Evolutionary conservation across 2,888 invertebrate genomes (phyloP), one percentile per base, ranked within the genome.

Genomic region (Athripsodes cinereus): DNA sequence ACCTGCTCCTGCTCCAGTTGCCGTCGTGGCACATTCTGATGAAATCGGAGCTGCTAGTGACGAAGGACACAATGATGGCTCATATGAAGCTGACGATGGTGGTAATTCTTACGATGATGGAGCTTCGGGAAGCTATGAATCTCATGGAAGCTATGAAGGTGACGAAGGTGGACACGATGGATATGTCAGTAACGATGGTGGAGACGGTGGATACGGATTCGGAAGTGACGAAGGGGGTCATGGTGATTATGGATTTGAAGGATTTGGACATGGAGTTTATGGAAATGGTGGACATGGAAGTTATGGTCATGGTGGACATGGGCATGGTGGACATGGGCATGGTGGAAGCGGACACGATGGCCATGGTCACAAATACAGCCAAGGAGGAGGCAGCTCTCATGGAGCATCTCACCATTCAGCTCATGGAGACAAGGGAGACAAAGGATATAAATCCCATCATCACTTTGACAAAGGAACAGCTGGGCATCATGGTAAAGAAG

Each of bases 381-480:
- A 74, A 55, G 80, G 76, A 1, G 78, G 69, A 2, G 81, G 81
- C 10, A 76, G 74, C 35, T 72, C 79, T 52, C 80, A 78, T 66
- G 74, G 70, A 1, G 74, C 76, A 48, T 71, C 74, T 54, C 75
- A 78, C 62, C 76, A 80, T 59, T 71, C 77, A 0, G 76, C 74
- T 54, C 72, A 78, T 22, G 84, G 84, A 0, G 79, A 80, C 59
- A 81, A 82, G 57, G 82, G 79, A 21, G 74, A 75, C 59, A 78
- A 81, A 62, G 83, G 81, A 8, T 83, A 80, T 69, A 74, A 75
- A 53, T 77, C 75, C 1, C 71, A 78, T 61, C 76, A 78, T 11
- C 74, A 76, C 26, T 80, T 76, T 65, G 81, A 81, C 55, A 80
- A 83, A 65, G 84, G 81, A 0, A 73, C 76, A 61, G 72, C 79